Evolutionary conservation across 2,113 vertebrate genomes (phyloP).

Genomic region (Gallinago paraguaiae): DNA sequence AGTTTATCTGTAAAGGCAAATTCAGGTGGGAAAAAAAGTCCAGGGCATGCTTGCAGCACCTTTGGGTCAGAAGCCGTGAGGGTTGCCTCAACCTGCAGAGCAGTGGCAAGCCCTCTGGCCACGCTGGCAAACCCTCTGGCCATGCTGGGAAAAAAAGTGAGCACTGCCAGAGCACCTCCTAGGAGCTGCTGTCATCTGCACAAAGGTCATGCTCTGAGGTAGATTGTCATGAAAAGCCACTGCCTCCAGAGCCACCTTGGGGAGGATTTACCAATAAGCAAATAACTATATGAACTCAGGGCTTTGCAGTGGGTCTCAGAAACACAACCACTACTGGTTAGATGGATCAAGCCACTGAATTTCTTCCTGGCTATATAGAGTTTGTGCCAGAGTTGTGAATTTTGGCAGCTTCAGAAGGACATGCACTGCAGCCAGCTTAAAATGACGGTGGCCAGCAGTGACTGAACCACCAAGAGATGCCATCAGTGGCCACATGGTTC

Average conservation of each 20-base stretch:
- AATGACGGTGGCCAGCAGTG: not conserved
- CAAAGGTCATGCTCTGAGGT: not conserved
- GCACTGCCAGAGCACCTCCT: not conserved
- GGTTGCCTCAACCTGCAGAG: not conserved
- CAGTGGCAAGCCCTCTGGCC: not conserved
- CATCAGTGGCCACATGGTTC: not conserved
- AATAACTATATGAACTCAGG: not conserved
- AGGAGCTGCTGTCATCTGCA: not conserved
- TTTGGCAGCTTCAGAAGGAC: not conserved
- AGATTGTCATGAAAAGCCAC: not conserved
- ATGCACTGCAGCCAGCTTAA: not conserved
- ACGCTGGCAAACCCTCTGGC: fast-evolving
- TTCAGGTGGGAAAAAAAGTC: not conserved
- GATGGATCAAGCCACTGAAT: not conserved
- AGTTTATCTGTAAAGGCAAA: not conserved
- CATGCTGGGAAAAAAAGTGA: fast-evolving
- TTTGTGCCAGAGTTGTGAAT: not conserved
- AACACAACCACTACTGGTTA: not conserved
- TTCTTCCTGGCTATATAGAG: not conserved
- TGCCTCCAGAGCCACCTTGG: not conserved
- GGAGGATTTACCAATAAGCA: not conserved
- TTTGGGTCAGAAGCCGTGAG: not conserved
- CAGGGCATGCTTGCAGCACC: not conserved
- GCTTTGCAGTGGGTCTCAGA: not conserved
- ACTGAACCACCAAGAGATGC: not conserved